A percentile compares a stretch with the other conserved stretches of the same genome.
Evolutionary conservation across 2,888 invertebrate species (phyloP).

Genomic region (Chrysotoxum bicinctum): DNA sequence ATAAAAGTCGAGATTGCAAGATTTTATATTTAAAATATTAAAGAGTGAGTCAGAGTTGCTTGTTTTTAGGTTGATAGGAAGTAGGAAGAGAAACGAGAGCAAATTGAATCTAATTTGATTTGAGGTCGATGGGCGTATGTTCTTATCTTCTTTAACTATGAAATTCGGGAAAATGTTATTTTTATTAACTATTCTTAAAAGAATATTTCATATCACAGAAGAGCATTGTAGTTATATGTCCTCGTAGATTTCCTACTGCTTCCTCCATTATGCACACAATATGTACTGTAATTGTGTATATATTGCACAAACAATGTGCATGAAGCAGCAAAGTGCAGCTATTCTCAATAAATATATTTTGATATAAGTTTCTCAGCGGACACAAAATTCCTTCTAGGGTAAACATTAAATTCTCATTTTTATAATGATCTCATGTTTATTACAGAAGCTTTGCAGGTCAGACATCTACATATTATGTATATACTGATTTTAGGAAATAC

Average conservation of each 20-base stretch:
- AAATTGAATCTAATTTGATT: slow-evolving; percentile 12
- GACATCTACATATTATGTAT: too few relatives aligned
- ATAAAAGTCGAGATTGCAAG: neutral
- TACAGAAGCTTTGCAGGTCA: neutral
- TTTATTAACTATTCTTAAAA: neutral
- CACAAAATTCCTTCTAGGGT: too few relatives aligned
- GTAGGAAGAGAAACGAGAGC: neutral
- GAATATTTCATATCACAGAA: neutral
- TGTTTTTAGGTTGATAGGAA: neutral
- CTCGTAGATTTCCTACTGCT: neutral
- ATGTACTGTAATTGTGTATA: neutral
- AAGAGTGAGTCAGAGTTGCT: slow-evolving; percentile 5
- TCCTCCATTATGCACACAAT: neutral
- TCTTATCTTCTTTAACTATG: neutral
- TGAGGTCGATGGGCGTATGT: slow-evolving; percentile 19
- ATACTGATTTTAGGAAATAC: too few relatives aligned
- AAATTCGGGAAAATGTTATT: neutral
- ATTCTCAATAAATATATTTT: neutral
- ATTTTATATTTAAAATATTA: neutral
- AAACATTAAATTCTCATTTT: neutral
- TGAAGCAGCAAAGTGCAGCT: neutral
- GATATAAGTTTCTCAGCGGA: too few relatives aligned
- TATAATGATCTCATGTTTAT: neutral
- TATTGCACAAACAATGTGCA: neutral
- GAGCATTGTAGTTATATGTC: neutral